Conservation (phyloP, 1,140 invertebrate genomes). For the fruit fly (Drosophila melanogaster) region DNA sequence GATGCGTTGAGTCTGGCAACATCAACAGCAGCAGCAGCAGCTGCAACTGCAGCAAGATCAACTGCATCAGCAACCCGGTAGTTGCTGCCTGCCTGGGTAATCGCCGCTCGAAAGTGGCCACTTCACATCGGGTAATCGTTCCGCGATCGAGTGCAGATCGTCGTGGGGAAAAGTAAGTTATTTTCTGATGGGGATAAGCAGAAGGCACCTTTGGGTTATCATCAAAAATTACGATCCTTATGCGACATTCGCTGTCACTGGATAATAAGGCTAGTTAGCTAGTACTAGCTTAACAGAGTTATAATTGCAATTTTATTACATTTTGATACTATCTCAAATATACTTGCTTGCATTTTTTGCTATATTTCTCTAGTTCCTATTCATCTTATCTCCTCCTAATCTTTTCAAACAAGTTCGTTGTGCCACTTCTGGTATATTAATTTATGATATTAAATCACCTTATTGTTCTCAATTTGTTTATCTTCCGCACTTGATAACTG, state of each 20-base stretch:
- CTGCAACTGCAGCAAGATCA: conserved; percentile 27
- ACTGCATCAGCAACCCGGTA: conserved; percentile 66
- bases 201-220: conserved; percentile 3
- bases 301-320: neutral
- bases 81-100: conserved; percentile 34
- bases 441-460: neutral
- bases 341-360: neutral
- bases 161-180: conserved; percentile 23
- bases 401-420: neutral
- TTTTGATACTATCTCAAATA: neutral
- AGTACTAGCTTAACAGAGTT: no score
- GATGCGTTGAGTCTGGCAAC: conserved; percentile 70
- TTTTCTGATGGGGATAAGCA: conserved; percentile 2
- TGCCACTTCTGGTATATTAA: neutral
- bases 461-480: neutral
- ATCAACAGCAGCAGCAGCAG: conserved; percentile 33
- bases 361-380: neutral
- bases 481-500: conserved; percentile 4
- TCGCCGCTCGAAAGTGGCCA: conserved; percentile 46
- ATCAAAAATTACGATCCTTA: conserved; percentile 3
- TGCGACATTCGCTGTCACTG: neutral
- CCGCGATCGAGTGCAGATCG: conserved; percentile 22
- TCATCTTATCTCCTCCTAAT: neutral
- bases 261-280: neutral
- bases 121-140: conserved; percentile 45